Evolutionary conservation across 2,113 vertebrate genomes (phyloP), one percentile per base, ranked within the genome.

Genomic region (Vidua macroura): DNA sequence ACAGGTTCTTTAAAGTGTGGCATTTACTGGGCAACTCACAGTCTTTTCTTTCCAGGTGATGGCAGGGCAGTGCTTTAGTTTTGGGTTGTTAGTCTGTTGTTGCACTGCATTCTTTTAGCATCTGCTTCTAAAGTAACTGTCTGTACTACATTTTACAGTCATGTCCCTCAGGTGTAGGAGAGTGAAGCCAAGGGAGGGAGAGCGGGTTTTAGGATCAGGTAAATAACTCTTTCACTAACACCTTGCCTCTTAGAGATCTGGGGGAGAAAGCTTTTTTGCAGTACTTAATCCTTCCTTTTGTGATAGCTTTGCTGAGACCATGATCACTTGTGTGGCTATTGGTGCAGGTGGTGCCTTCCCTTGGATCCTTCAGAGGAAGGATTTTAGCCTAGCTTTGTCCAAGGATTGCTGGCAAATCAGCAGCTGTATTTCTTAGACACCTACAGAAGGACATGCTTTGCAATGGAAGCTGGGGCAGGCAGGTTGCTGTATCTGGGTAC

Each of bases 321-420:
- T 2, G 14, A 13, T 60, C 19, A 14, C 25, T n/a, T 3, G 1
- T 20, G 18, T 60, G 60, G 18, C 55, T 62, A 0, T 43, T 1
- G 11, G 48, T 74, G 44, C 37, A 30, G 20, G 15, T 17, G n/a
- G 27, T 49, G 60, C 62, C 35, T 69, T 51, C 62, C 39, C 23
- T 73, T 39, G 31, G 49, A 39, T 84, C 30, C 64, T 14, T 41
- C 28, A 68, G 43, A 25, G 41, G 30, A 43, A 72, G 44, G 60
- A 43, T 66, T 86, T 79, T 69, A 66, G 31, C 30, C 37, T 48
- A 19, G 46, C 16, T 76, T 63, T 55, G 35, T 55, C 49, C 27
- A 67, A n/a, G 62, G 48, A 48, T 75, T 76, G 25, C 30, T 75
- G 70, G 25, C 9, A 49, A 63, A 76, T 72, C 20, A 13, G 11